Base-by-base conservation (phyloP, 2,888 invertebrate genomes). In the Cephalotes varians region DNA sequence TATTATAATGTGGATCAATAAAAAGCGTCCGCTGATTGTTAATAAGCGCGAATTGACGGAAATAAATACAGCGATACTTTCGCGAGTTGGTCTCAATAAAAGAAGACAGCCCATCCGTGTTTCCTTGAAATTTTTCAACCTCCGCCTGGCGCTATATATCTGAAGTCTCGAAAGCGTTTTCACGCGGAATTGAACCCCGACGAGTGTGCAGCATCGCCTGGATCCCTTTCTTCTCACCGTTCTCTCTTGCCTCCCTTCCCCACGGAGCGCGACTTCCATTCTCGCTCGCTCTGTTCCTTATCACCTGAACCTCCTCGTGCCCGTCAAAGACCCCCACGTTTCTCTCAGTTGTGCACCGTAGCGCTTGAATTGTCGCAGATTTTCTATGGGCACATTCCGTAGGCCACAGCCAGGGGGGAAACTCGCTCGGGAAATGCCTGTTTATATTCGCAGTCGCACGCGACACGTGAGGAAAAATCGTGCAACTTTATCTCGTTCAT, bases 291-390 rank as follows among this genome's bases (percentile, higher is more conserved):
- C 71, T 79, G 54, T 79, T 73, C 56, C 65, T 60, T 74, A 56
- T 69, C 77, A 71, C 44, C 31, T 62, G n/a, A 28, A 60, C 47
- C 62, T 62, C 74, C 47, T n/a, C 47, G 31, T 79, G 34, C 51
- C 40, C 65, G n/a, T 65, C 51, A 76, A 72, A 72, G 72, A 40
- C 28, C 37, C 9, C 25, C 37, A 79, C 85, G 83, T 86, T 83
- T 85, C 85, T 79, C 81, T 74, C 54, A 72, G 79, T 80, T 81
- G 84, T 82, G 85, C 73, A 60, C 72, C 81, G 82, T 81, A 84
- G 56, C 84, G 85, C 71, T 84, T 92, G 91, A 92, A 92, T 92
- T 91, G 92, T 89, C 89, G 89, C 90, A 92, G 92, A 92, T 92
- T 92, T 92, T 92, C 92, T 92, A 92, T 92, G 88, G 91, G 87